Base-by-base conservation (phyloP, 1,140 invertebrate genomes). In the Condylostylus longicornis region DNA sequence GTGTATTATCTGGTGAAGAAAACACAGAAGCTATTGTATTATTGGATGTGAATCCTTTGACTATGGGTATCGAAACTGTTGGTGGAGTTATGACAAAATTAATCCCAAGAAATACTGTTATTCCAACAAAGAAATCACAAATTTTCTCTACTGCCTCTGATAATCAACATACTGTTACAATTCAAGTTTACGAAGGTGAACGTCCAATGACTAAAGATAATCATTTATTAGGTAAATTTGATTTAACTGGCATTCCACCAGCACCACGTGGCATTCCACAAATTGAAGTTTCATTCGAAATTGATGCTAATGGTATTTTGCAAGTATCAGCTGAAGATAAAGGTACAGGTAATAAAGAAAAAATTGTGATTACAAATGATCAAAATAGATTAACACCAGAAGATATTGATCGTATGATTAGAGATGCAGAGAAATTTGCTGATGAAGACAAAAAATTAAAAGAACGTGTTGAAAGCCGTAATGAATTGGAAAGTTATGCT, bases 141-240 rank as follows among this genome's bases (percentile, higher is more conserved):
- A 93, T 98, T 49, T 99, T 99, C 76, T 96, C 91, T 1, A 99
- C 95, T 8, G 94, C 94, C 29, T 88, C 89, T 13, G 95, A 99
- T 56, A 98, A 98, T 60, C 95, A 99, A 59, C 88, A 95, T 64
- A 97, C 93, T 15, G 95, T 99, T 6, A 97, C 93, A 25, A 99
- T 98, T 59, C 91, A 97, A 65, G 88, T 95, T 0, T 94, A 80
- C 58, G 90, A 96, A 68, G 91, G 95, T 53, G 95, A 99, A 68
- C 79, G 95, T 56, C 88, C 94, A 19, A 96, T 98, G 94, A 98
- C 94, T 41, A 98, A 98, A 65, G 95, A 98, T 60, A 98, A 98
- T 63, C 93, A 98, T 67, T 67, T 91, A 35, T 69, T 97, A 20
- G 93, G 93, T 41, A 97, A 98, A 64, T 99, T 99, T 63, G 95